A percentile compares a stretch with the other conserved stretches of the same genome.
phyloP scores from a whole-genome alignment of 2,888 invertebrate species.

The Erebia palarica region DNA sequence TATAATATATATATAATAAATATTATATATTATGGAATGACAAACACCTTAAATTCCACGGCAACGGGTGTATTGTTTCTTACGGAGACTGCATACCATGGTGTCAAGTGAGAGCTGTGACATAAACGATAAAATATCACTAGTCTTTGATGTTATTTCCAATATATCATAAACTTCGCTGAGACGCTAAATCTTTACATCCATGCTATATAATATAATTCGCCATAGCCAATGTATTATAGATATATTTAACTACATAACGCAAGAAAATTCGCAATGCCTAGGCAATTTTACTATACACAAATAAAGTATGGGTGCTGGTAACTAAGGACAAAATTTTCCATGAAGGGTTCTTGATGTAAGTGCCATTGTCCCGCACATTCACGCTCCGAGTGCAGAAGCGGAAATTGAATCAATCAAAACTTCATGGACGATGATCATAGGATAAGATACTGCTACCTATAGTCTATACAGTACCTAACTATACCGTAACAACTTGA shows the following conservation, averaged over 20 bases:
- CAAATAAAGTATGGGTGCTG: background rate
- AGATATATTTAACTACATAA: background rate
- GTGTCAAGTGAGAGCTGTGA: conserved; percentile 53
- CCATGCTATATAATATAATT: background rate
- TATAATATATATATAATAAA: too few relatives aligned
- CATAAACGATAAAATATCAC: conserved; percentile 51
- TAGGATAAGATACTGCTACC: background rate
- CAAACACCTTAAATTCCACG: conserved; percentile 63
- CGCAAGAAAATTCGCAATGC: conserved; percentile 4
- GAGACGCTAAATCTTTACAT: background rate
- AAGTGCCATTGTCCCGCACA: background rate
- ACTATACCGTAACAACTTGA: background rate
- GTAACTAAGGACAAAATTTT: background rate
- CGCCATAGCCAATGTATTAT: background rate
- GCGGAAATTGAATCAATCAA: conserved; percentile 4
- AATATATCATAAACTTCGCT: conserved; percentile 20
- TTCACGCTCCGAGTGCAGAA: background rate
- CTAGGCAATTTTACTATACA: background rate
- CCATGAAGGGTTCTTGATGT: background rate
- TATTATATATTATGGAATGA: conserved; percentile 51
- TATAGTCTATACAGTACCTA: background rate
- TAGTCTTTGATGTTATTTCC: conserved; percentile 1
- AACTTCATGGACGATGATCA: background rate
- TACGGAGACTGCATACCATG: conserved; percentile 47
- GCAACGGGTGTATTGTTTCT: conserved; percentile 61